Conservation (phyloP, 2,888 invertebrate species). For the Psylliodes chrysocephalus region DNA sequence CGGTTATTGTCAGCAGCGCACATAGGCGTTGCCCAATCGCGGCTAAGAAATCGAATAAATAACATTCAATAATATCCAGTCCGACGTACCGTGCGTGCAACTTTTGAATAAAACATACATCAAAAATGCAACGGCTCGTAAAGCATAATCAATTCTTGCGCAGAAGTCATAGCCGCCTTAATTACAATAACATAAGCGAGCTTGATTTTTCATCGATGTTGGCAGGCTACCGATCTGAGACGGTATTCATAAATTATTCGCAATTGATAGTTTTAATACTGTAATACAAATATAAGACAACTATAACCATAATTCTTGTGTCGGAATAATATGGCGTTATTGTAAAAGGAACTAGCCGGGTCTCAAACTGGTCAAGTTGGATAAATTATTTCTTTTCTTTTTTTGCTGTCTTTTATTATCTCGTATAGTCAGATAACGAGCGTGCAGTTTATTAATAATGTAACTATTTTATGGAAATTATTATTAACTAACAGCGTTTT, state of each 20-base stretch:
- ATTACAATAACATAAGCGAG: conserved; percentile 45
- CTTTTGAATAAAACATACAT: conserved; percentile 43
- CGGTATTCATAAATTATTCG: conserved; percentile 41
- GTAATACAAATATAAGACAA: conserved; percentile 44
- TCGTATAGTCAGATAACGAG: conserved; percentile 1
- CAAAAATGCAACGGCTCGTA: conserved; percentile 35
- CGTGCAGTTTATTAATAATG: neutral
- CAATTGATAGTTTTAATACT: conserved; percentile 41
- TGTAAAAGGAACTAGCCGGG: conserved; percentile 11
- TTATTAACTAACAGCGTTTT: too few relatives aligned
- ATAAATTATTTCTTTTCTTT: conserved; percentile 1
- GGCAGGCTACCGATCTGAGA: conserved; percentile 40
- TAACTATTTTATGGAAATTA: neutral
- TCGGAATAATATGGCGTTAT: conserved; percentile 12
- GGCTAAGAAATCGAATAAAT: conserved; percentile 12
- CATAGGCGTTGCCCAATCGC: conserved; percentile 11
- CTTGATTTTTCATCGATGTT: conserved; percentile 37
- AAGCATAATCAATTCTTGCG: conserved; percentile 37
- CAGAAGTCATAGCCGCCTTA: conserved; percentile 39
- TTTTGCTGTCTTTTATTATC: neutral
- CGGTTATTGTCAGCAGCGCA: neutral
- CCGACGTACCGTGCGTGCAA: conserved; percentile 13
- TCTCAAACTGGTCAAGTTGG: neutral
- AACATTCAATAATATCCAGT: conserved; percentile 10
- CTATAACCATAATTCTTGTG: conserved; percentile 41